A percentile compares a stretch with the other conserved stretches of the same genome.
phyloP scores from a whole-genome alignment of 2,113 vertebrate species.

The Arothron firmamentum region DNA sequence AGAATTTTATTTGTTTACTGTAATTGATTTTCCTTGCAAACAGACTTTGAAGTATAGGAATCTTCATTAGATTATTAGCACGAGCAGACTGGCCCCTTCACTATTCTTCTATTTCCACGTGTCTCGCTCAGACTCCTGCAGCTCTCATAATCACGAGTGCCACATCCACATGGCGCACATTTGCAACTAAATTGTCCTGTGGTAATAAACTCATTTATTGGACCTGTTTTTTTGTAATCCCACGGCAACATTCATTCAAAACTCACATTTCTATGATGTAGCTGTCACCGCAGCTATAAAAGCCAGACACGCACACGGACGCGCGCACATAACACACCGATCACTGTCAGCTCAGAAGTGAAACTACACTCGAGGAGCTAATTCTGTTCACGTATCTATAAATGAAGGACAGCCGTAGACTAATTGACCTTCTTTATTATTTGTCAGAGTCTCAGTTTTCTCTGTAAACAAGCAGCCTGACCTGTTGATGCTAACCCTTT shows the following conservation, averaged over 20 bases:
- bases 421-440: constrained; percentile 61
- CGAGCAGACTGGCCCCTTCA: constrained; percentile 40
- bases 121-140: constrained; percentile 19
- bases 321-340: constrained; percentile 29
- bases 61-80: constrained; percentile 53
- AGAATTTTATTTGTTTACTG: constrained; percentile 30
- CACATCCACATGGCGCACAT: constrained; percentile 65
- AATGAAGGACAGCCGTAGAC: constrained; percentile 53
- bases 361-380: constrained; percentile 57
- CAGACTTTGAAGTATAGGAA: constrained; percentile 25
- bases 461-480: background rate
- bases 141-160: constrained; percentile 65
- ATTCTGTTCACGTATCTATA: constrained; percentile 59
- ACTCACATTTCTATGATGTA: constrained; percentile 60
- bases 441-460: constrained; percentile 49
- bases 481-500: constrained; percentile 4
- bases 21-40: constrained; percentile 46
- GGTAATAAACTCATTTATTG: constrained; percentile 66
- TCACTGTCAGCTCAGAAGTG: constrained; percentile 60
- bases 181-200: constrained; percentile 75
- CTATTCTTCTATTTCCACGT: constrained; percentile 36
- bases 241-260: constrained; percentile 36
- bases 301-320: constrained; percentile 44
- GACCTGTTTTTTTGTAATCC: constrained; percentile 35
- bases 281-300: constrained; percentile 47